Evolutionary conservation across 2,113 vertebrate species (phyloP), one percentile per base, ranked within the genome.

Genomic region (Oceanites oceanicus): DNA sequence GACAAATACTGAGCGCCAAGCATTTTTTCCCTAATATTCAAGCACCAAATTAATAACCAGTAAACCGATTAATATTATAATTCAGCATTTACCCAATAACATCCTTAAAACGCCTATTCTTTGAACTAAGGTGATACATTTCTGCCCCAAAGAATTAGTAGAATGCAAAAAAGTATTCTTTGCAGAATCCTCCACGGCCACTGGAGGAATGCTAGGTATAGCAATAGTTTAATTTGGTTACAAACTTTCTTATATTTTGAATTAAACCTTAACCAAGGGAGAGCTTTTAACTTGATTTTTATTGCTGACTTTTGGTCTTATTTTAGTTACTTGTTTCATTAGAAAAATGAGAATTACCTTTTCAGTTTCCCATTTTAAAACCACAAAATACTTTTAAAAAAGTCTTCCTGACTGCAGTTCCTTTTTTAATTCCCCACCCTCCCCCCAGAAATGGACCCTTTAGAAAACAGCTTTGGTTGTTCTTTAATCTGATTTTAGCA

Each of bases 401-500:
- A 71, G 21, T 85, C 36, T 34, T 76, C 38, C 32, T 56, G 36
- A 47, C 55, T 78, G 44, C 0, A 0, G 30, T 26, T 79, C 38
- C 34, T 62, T 87, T 89, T 82, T 82, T 38, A 91, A 76, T 68
- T 89, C 38, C 63, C 44, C 26, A 23, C 36, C 22, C 22, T 63
- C 32, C 40, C 70, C 30, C 34, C 52, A 75, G 55, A 78, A 10
- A 55, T 1, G 23, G 80, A 66, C 62, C n/a, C 65, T 87, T 95
- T 85, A 90, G 36, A 91, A 95, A 96, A 85, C 62, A 83, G 89
- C 67, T 95, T 91, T 91, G 45, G 29, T 73, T 61, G 40, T 74
- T 91, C 73, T 94, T 92, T 90, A 92, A 92, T 94, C 77, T 97
- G 94, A 95, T 95, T 96, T 97, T 91, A 96, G 95, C 96, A 97